phyloP scores from a whole-genome alignment of 2,113 vertebrate species.

The Microcebus tavaratra region DNA sequence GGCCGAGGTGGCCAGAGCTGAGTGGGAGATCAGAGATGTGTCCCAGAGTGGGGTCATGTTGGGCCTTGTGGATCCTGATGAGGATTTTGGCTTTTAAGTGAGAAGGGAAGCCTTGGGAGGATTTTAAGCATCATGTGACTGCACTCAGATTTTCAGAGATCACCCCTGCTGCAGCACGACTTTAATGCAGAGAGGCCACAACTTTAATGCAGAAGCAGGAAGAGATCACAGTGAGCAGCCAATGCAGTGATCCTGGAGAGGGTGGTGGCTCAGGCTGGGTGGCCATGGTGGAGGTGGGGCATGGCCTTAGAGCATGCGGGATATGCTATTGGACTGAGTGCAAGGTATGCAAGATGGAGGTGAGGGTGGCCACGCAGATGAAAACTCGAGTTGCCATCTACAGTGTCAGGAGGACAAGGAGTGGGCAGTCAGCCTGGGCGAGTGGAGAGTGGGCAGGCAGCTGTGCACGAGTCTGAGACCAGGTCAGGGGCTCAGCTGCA shows the following conservation, averaged over 20 bases:
- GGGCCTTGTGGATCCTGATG: background rate
- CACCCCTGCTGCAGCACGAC: no score
- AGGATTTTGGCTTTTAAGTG: background rate
- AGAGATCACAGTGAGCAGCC: background rate
- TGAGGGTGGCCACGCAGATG: background rate
- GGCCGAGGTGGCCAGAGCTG: background rate
- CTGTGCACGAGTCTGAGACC: fast-evolving
- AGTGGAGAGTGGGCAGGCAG: background rate
- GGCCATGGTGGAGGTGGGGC: background rate
- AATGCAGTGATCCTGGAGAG: background rate
- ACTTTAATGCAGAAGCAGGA: background rate
- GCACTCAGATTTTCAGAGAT: background rate
- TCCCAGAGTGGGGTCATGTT: fast-evolving
- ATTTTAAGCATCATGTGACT: background rate
- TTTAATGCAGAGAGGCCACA: background rate
- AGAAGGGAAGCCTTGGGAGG: background rate
- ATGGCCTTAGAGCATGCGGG: fast-evolving
- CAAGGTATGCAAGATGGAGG: background rate
- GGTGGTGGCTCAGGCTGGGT: background rate
- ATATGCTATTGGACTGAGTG: background rate
- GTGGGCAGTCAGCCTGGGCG: fast-evolving
- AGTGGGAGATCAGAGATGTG: background rate
- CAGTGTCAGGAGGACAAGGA: no score
- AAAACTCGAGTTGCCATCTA: background rate
- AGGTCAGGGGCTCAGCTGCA: background rate